Percentiles rank a stretch among this genome's conserved stretches.
Conservation (phyloP, 2,113 vertebrate species). For the Pagrus major region DNA sequence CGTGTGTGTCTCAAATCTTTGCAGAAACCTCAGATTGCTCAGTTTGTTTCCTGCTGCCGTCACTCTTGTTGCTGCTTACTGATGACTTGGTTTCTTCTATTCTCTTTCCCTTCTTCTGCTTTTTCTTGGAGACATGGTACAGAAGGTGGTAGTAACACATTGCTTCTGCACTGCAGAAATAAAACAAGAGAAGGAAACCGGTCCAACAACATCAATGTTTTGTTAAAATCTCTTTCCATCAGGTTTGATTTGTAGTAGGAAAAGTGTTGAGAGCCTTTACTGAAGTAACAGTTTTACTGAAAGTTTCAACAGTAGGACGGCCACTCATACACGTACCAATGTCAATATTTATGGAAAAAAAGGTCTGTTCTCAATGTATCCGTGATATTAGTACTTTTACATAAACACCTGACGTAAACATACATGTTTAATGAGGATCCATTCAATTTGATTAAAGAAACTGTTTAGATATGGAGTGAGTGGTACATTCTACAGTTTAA, state of each 20-base stretch:
- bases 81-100: constrained; percentile 13
- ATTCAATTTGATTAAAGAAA: too few relatives aligned
- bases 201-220: neutral
- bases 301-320: too few relatives aligned
- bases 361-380: too few relatives aligned
- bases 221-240: neutral
- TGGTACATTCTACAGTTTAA: too few relatives aligned
- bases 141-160: constrained; percentile 5
- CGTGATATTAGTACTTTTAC: too few relatives aligned
- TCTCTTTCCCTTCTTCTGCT: neutral
- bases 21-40: constrained; percentile 18
- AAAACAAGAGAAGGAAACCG: neutral
- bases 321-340: too few relatives aligned
- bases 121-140: neutral
- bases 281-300: neutral
- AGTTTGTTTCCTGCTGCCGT: constrained; percentile 41
- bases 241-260: neutral
- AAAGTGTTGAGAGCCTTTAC: neutral
- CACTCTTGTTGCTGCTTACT: constrained; percentile 37
- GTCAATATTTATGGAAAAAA: too few relatives aligned
- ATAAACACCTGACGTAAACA: neutral
- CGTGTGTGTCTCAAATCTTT: constrained; percentile 49
- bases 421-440: too few relatives aligned
- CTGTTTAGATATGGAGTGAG: too few relatives aligned
- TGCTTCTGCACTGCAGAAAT: neutral